Evolutionary conservation across 2,888 invertebrate genomes (phyloP).

Genomic region (Phyto melanocephala): DNA sequence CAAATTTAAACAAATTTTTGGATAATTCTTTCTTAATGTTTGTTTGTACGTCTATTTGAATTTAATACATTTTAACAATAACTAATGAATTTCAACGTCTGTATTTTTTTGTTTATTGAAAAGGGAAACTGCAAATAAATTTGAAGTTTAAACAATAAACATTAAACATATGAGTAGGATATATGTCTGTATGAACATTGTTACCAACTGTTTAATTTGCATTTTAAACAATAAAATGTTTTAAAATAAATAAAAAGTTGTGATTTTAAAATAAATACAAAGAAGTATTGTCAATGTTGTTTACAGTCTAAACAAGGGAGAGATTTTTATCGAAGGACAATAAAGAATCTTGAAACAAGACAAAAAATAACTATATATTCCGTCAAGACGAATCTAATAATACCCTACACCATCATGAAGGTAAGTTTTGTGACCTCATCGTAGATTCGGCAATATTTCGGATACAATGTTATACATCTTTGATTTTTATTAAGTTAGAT

Average conservation of each 20-base stretch:
- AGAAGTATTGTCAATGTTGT: background rate
- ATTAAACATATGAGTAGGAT: constrained; percentile 3
- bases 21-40: background rate
- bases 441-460: too few relatives aligned
- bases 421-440: too few relatives aligned
- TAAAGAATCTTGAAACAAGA: too few relatives aligned
- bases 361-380: too few relatives aligned
- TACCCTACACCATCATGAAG: too few relatives aligned
- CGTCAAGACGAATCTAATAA: too few relatives aligned
- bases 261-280: background rate
- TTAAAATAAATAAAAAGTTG: background rate
- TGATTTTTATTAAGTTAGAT: too few relatives aligned
- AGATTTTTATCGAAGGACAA: too few relatives aligned
- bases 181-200: background rate
- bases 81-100: background rate
- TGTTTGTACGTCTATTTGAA: background rate
- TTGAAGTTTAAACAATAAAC: constrained; percentile 11
- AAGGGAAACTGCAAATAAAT: background rate
- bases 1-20: constrained; percentile 11
- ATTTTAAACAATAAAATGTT: constrained; percentile 12
- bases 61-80: background rate
- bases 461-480: too few relatives aligned
- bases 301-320: too few relatives aligned
- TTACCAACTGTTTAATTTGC: constrained; percentile 33
- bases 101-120: background rate